Conservation (phyloP, 2,888 invertebrate genomes). For the Synergus gifuensis region DNA sequence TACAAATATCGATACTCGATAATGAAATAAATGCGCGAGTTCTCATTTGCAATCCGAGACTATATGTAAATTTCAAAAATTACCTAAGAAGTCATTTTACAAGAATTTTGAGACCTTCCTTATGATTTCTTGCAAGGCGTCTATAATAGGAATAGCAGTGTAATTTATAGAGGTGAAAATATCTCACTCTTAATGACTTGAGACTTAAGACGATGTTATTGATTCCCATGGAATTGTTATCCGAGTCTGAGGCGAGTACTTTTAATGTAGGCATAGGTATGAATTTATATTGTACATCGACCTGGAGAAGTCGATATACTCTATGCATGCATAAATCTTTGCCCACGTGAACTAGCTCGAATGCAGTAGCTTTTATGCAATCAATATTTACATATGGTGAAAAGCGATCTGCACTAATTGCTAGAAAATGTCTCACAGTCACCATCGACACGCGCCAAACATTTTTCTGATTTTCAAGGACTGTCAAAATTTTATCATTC, state of each 20-base stretch:
- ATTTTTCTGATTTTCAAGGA: background rate
- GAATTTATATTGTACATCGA: slow-evolving; percentile 39
- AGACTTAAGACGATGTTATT: background rate
- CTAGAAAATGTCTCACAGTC: slow-evolving; percentile 16
- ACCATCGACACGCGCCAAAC: slow-evolving; percentile 2
- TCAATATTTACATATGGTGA: slow-evolving; percentile 23
- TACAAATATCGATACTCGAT: background rate
- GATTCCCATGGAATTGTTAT: slow-evolving; percentile 17
- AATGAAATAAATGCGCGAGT: background rate
- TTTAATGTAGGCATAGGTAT: slow-evolving; percentile 1
- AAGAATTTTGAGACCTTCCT: too few species aligned
- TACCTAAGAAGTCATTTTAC: too few species aligned
- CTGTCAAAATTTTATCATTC: too few species aligned
- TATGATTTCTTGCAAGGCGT: too few species aligned
- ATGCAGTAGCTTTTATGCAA: slow-evolving; percentile 35
- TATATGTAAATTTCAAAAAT: too few species aligned
- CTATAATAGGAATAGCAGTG: too few species aligned
- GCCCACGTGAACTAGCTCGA: slow-evolving; percentile 27
- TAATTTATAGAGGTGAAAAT: background rate
- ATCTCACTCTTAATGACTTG: background rate
- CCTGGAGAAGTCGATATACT: slow-evolving; percentile 13
- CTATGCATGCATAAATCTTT: slow-evolving; percentile 32
- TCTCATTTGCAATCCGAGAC: background rate
- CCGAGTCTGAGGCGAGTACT: slow-evolving; percentile 23
- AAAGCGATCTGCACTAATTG: slow-evolving; percentile 36